Evolutionary conservation across 2,113 vertebrate species (phyloP).

Genomic region (Mystacornis crossleyi): DNA sequence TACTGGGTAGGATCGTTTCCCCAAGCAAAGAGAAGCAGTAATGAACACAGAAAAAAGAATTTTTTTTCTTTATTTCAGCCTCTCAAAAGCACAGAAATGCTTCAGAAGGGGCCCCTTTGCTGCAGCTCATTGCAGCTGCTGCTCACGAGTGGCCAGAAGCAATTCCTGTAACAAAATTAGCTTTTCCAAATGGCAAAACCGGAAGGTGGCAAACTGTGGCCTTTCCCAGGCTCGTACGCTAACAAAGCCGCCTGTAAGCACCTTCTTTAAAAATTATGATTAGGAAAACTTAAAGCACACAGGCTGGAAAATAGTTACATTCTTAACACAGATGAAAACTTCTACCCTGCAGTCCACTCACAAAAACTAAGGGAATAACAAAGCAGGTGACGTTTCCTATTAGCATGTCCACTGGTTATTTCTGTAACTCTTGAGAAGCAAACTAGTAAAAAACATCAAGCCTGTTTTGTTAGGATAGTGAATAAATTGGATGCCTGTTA

Average conservation of each 20-base stretch:
- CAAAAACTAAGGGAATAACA: background rate
- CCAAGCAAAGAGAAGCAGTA: background rate
- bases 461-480: background rate
- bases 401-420: background rate
- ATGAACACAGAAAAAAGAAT: background rate
- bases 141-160: background rate
- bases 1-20: background rate
- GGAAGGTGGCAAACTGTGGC: constrained; percentile 27
- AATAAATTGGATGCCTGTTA: background rate
- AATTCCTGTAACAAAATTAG: constrained; percentile 9
- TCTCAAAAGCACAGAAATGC: background rate
- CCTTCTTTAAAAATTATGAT: background rate
- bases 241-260: background rate
- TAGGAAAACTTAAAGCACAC: background rate
- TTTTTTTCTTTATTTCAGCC: background rate
- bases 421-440: background rate
- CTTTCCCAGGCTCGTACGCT: background rate
- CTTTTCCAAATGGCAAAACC: constrained; percentile 53
- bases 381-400: background rate
- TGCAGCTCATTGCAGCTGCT: background rate
- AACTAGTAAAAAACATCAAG: background rate
- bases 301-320: background rate
- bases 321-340: background rate
- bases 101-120: background rate
- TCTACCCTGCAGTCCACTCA: background rate